These are phyloP conservation scores for Tipula helvola DNA, from an alignment of 2,888 invertebrate genomes.

Conservation along the genomic window DNA sequence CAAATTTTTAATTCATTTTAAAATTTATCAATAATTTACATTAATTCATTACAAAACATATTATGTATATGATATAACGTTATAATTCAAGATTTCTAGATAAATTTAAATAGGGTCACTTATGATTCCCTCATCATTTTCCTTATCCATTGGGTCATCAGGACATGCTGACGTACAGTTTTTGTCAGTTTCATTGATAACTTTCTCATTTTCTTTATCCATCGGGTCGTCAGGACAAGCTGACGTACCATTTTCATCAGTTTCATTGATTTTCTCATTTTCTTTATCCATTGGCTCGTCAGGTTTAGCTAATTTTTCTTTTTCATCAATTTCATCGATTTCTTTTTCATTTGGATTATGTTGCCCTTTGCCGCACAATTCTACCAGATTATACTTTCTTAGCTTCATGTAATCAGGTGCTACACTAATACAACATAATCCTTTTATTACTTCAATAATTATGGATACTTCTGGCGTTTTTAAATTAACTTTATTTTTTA, in stretches of 20 bases:
- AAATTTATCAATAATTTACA: not conserved
- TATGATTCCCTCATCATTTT: not conserved
- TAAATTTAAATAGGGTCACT: not conserved
- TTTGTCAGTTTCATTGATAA: not conserved
- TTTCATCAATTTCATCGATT: not conserved
- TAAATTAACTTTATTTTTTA: constrained; percentile 64
- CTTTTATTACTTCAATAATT: constrained; percentile 71
- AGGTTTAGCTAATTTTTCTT: not conserved
- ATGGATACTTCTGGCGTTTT: constrained; percentile 65
- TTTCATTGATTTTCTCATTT: not conserved
- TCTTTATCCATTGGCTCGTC: not conserved
- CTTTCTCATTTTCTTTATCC: no score
- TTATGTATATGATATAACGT: not conserved
- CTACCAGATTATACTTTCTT: constrained; percentile 75
- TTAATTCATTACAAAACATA: not conserved
- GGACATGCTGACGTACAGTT: no score
- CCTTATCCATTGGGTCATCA: not conserved
- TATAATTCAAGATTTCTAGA: not conserved
- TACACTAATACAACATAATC: constrained; percentile 66
- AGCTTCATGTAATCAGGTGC: constrained; percentile 64
- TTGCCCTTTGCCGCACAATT: constrained; percentile 31
- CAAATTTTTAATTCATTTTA: not conserved
- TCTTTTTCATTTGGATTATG: not conserved
- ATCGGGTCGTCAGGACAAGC: no score
- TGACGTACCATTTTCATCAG: no score